Conservation (phyloP, 2,888 invertebrate species). For the Chesias legatella region DNA sequence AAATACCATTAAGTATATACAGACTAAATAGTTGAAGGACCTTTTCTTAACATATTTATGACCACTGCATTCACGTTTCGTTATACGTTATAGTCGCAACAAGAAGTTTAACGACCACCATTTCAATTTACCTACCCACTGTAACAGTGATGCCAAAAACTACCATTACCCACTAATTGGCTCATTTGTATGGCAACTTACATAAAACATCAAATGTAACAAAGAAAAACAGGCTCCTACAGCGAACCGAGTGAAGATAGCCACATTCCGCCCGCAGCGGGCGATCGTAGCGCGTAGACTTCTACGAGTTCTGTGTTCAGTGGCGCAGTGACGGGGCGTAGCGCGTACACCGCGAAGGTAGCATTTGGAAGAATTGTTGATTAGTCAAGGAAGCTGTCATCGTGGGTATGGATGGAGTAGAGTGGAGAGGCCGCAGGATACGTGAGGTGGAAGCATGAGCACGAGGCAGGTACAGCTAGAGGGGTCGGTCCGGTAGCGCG, state of each 20-base stretch:
- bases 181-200: constrained; percentile 40
- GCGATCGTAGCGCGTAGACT: constrained; percentile 65
- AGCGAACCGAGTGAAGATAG: constrained; percentile 38
- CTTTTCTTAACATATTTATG: not conserved
- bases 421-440: constrained; percentile 15
- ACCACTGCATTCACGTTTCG: constrained; percentile 1
- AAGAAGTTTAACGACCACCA: constrained; percentile 19
- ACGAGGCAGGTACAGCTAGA: constrained; percentile 36
- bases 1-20: too few relatives aligned
- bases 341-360: constrained; percentile 54
- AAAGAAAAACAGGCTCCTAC: constrained; percentile 43
- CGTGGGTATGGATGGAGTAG: constrained; percentile 3
- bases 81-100: not conserved
- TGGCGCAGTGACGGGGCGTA: constrained; percentile 66
- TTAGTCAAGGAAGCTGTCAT: not conserved
- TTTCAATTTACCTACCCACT: constrained; percentile 14
- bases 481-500: constrained; percentile 44
- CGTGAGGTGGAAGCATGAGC: constrained; percentile 44
- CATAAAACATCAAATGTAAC: constrained; percentile 37
- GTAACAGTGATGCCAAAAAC: constrained; percentile 30
- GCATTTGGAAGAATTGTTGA: constrained; percentile 44
- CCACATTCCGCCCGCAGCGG: constrained; percentile 34
- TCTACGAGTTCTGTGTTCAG: constrained; percentile 65
- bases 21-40: too few relatives aligned
- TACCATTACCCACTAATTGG: constrained; percentile 40